Evolutionary conservation across 2,113 vertebrate species (phyloP).

Genomic region (Lethenteron reissneri): DNA sequence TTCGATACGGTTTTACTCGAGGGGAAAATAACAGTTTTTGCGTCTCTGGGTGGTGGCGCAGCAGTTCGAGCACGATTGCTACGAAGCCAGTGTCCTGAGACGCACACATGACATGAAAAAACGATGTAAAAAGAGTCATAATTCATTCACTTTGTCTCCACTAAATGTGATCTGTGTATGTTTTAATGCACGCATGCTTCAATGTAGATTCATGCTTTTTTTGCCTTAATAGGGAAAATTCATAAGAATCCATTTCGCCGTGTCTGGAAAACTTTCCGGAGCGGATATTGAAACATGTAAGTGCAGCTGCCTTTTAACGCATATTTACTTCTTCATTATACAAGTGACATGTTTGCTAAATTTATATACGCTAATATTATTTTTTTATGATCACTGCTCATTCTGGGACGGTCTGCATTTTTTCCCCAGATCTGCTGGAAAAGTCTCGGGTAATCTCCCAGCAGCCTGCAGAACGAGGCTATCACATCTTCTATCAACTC

Average conservation of each 20-base stretch:
- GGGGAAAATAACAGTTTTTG: neutral
- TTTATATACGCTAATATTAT: neutral
- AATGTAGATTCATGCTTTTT: too few species aligned
- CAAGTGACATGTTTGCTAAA: too few species aligned
- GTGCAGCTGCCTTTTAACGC: conserved; percentile 8
- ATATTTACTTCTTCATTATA: neutral
- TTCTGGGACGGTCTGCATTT: neutral
- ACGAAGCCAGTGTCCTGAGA: too few species aligned
- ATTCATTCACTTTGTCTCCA: too few species aligned
- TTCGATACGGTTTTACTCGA: too few species aligned
- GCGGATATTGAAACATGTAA: conserved; percentile 21
- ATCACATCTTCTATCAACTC: conserved; percentile 32
- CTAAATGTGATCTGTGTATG: too few species aligned
- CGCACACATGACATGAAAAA: too few species aligned
- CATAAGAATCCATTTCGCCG: conserved; percentile 25
- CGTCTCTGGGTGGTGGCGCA: too few species aligned
- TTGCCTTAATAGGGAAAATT: conserved; percentile 20
- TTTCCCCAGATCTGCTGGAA: conserved; percentile 22
- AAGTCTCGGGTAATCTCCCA: conserved; percentile 30
- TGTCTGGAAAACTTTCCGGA: conserved; percentile 18
- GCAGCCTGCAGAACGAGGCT: conserved; percentile 25
- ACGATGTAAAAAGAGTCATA: too few species aligned
- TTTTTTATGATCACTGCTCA: neutral
- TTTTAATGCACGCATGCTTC: too few species aligned
- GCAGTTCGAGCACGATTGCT: too few species aligned